phyloP scores from a whole-genome alignment of 2,113 vertebrate species.

The Tretioscincus oriximinensis region DNA sequence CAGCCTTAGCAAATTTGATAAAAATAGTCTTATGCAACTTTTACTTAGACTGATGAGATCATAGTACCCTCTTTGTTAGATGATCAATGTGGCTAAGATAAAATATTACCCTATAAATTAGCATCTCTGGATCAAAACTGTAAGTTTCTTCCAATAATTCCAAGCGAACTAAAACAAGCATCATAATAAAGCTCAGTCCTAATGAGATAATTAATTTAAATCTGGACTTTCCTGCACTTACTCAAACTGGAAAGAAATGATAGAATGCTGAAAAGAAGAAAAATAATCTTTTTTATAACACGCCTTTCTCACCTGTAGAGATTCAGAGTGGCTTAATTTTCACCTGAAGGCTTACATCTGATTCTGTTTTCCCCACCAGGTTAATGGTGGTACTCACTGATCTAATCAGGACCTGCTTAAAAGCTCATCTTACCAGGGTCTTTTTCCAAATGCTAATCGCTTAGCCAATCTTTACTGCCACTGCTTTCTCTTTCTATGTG shows the following conservation, averaged over 20 bases:
- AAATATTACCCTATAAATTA: constrained; percentile 43
- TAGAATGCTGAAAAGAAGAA: not conserved
- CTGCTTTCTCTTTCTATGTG: too few relatives aligned
- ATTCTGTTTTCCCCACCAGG: too few relatives aligned
- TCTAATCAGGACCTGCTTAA: too few relatives aligned
- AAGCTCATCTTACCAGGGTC: too few relatives aligned
- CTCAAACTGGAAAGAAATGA: not conserved
- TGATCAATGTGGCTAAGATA: constrained; percentile 22
- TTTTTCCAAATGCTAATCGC: too few relatives aligned
- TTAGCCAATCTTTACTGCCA: too few relatives aligned
- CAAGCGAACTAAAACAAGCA: constrained; percentile 8
- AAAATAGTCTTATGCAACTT: constrained; percentile 35
- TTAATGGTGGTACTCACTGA: too few relatives aligned
- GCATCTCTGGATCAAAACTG: constrained; percentile 27
- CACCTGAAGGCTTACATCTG: too few relatives aligned
- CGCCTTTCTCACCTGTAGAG: too few relatives aligned
- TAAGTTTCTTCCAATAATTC: not conserved
- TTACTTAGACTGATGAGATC: constrained; percentile 30
- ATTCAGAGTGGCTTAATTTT: too few relatives aligned
- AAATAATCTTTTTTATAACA: not conserved
- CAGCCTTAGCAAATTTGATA: constrained; percentile 28
- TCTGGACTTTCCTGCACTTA: not conserved
- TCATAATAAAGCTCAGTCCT: constrained; percentile 8
- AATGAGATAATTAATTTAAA: constrained; percentile 24
- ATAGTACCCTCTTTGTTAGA: constrained; percentile 23